phyloP scores from a whole-genome alignment of 2,888 invertebrate genomes.

The Orthosia gothica region DNA sequence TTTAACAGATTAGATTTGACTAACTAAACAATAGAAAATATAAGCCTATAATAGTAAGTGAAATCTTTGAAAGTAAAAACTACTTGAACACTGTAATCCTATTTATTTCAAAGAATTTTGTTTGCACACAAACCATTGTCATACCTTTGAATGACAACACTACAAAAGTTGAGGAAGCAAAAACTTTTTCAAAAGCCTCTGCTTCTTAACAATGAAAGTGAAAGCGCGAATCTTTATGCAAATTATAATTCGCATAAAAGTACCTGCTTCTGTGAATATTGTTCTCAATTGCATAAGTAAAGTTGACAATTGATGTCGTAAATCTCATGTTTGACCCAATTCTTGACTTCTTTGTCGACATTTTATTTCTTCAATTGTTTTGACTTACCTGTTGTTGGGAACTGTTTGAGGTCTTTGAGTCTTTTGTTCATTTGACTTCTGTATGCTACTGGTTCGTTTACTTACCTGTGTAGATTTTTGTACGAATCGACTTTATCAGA shows the following conservation, averaged over 20 bases:
- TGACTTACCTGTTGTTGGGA: slow-evolving; percentile 77
- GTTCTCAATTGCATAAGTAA: slow-evolving; percentile 77
- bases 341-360: slow-evolving; percentile 72
- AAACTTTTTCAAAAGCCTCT: slow-evolving; percentile 72
- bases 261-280: slow-evolving; percentile 73
- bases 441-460: slow-evolving; percentile 16
- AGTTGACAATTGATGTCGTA: slow-evolving; percentile 82
- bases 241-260: slow-evolving; percentile 83
- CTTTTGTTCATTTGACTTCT: slow-evolving; percentile 41
- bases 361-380: slow-evolving; percentile 70
- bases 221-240: slow-evolving; percentile 85
- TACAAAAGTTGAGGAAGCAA: slow-evolving; percentile 52
- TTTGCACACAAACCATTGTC: slow-evolving; percentile 54
- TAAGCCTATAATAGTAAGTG: not conserved
- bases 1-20: not conserved
- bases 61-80: not conserved
- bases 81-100: slow-evolving; percentile 16
- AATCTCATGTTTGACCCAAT: slow-evolving; percentile 82
- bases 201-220: slow-evolving; percentile 84
- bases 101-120: slow-evolving; percentile 23
- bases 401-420: not conserved
- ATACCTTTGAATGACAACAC: slow-evolving; percentile 60
- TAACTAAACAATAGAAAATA: not conserved
- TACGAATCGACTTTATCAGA: not conserved
- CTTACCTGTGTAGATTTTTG: not conserved